Percentiles rank a stretch among this genome's conserved stretches.
Conservation (phyloP, 2,113 vertebrate genomes). For the Promerops cafer region DNA sequence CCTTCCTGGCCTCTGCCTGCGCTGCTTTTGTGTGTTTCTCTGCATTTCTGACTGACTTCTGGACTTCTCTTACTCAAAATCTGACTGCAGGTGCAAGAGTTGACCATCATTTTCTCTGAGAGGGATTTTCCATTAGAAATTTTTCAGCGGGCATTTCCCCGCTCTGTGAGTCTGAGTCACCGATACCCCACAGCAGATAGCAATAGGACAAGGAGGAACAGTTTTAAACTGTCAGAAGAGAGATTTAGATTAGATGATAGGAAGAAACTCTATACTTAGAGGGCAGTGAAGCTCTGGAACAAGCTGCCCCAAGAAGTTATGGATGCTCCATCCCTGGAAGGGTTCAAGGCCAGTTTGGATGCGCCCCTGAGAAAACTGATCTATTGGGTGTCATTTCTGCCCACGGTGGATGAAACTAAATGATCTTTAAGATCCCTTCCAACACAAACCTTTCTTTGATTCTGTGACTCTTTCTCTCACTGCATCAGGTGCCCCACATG, state of each 20-base stretch:
- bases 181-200: not conserved
- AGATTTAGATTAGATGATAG: not conserved
- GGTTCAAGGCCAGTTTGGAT: not conserved
- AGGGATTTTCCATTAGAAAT: not conserved
- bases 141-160: not conserved
- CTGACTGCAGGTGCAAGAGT: not conserved
- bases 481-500: fast-evolving
- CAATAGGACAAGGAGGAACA: not conserved
- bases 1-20: not conserved
- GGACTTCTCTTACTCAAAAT: not conserved
- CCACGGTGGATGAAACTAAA: not conserved
- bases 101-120: not conserved
- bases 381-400: not conserved
- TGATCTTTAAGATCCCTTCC: not conserved
- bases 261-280: not conserved
- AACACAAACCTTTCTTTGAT: not conserved
- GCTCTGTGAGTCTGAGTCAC: not conserved
- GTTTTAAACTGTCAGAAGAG: not conserved
- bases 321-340: too few species aligned
- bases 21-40: not conserved
- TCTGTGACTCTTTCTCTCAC: not conserved
- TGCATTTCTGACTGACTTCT: not conserved
- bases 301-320: not conserved
- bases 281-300: not conserved
- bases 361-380: not conserved